These are phyloP conservation scores for Tachysurus fulvidraco DNA, from an alignment of 2,113 vertebrate genomes.

Conservation along the genomic window DNA sequence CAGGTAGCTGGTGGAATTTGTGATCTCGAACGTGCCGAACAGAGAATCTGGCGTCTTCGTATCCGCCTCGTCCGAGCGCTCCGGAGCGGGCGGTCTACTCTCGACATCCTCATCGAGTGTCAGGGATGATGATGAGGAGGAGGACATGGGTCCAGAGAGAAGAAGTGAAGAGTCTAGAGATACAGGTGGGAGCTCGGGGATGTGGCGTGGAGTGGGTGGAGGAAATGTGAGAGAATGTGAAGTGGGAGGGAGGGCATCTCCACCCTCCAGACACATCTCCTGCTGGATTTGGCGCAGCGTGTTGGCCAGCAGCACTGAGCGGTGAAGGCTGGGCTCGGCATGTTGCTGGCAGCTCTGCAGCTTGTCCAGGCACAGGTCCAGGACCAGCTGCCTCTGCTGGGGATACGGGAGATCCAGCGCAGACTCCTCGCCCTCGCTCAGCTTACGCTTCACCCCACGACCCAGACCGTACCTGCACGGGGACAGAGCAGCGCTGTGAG, in stretches of 20 bases:
- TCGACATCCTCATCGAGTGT: constrained; percentile 56
- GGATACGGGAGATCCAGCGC: constrained; percentile 72
- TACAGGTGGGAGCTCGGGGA: constrained; percentile 49
- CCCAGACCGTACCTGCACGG: constrained; percentile 76
- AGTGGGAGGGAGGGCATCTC: constrained; percentile 39
- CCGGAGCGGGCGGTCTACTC: constrained; percentile 47
- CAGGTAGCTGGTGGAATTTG: constrained; percentile 80
- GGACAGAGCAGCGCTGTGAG: not conserved
- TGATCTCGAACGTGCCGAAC: constrained; percentile 79
- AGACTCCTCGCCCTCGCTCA: constrained; percentile 75
- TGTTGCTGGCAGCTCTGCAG: constrained; percentile 74
- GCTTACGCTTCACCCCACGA: constrained; percentile 79
- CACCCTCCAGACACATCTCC: constrained; percentile 77
- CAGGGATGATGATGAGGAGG: constrained; percentile 59
- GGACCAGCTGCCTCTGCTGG: constrained; percentile 79
- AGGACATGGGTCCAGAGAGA: constrained; percentile 52
- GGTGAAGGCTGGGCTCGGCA: constrained; percentile 78
- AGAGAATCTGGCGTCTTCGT: constrained; percentile 69
- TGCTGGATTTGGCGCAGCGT: constrained; percentile 80
- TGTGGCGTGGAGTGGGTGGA: constrained; percentile 48
- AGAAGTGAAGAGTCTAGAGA: constrained; percentile 44
- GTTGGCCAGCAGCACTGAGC: constrained; percentile 81
- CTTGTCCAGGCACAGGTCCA: constrained; percentile 81
- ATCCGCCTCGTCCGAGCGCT: constrained; percentile 49
- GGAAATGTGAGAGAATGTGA: constrained; percentile 42